Percentiles rank a stretch among this genome's conserved stretches.
Conservation (phyloP, 2,113 vertebrate genomes). For the Rhinoptilus africanus region DNA sequence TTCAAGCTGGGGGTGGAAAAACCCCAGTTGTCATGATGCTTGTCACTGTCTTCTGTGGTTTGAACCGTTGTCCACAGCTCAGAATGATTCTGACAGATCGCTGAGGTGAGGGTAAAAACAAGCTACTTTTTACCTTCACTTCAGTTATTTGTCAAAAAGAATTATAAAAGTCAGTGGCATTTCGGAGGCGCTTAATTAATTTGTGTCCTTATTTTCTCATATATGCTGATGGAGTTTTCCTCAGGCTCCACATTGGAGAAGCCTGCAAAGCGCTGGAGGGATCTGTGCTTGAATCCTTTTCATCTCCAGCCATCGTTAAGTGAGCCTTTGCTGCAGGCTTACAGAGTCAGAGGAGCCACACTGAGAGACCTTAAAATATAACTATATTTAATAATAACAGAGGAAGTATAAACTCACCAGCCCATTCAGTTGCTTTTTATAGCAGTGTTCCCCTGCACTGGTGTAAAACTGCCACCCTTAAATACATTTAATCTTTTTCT, state of each 20-base stretch:
- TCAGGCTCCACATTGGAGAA: constrained; percentile 17
- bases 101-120: background rate
- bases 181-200: background rate
- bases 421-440: background rate
- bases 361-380: background rate
- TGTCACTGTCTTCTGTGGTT: background rate
- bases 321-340: background rate
- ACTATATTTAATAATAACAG: constrained; percentile 7
- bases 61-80: background rate
- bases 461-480: background rate
- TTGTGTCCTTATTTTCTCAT: background rate
- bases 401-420: background rate
- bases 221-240: background rate
- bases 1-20: background rate
- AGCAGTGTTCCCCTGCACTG: background rate
- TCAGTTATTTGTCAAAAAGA: background rate
- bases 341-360: background rate
- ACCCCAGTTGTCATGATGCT: background rate
- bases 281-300: constrained; percentile 19
- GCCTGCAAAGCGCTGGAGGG: background rate
- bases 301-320: background rate
- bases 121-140: background rate
- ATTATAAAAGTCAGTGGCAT: background rate
- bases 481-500: background rate
- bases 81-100: background rate